phyloP scores from a whole-genome alignment of 2,113 vertebrate species.

The Mesembrinibis cayennensis region DNA sequence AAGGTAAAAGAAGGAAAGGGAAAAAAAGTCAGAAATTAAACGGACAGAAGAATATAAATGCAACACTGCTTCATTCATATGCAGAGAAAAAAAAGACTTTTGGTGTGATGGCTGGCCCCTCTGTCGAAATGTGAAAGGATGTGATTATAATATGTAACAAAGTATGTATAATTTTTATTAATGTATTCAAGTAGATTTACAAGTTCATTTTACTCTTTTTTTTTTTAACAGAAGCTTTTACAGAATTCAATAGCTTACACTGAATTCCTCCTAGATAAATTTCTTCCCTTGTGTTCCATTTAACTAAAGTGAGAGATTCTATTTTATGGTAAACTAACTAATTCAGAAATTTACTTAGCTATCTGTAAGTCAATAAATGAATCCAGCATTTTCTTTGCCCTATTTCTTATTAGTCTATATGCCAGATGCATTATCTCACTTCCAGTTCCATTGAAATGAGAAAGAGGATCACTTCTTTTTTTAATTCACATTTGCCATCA shows the following conservation, averaged over 20 bases:
- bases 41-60: not conserved
- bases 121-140: not conserved
- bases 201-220: not conserved
- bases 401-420: not conserved
- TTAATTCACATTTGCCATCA: not conserved
- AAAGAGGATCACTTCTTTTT: not conserved
- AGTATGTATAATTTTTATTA: not conserved
- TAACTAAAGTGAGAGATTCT: not conserved
- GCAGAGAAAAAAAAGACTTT: not conserved
- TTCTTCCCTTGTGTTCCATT: not conserved
- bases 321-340: not conserved
- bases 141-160: not conserved
- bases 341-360: constrained; percentile 14
- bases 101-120: no score
- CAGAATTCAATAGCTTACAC: not conserved
- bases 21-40: not conserved
- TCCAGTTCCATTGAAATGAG: not conserved
- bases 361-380: not conserved
- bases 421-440: not conserved
- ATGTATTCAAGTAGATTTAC: not conserved
- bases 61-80: not conserved
- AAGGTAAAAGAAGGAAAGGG: not conserved
- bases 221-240: not conserved
- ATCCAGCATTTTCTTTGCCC: not conserved
- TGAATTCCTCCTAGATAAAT: not conserved